Conservation (phyloP, 2,797 vertebrate species). For the Chaetodon trifasciatus region DNA sequence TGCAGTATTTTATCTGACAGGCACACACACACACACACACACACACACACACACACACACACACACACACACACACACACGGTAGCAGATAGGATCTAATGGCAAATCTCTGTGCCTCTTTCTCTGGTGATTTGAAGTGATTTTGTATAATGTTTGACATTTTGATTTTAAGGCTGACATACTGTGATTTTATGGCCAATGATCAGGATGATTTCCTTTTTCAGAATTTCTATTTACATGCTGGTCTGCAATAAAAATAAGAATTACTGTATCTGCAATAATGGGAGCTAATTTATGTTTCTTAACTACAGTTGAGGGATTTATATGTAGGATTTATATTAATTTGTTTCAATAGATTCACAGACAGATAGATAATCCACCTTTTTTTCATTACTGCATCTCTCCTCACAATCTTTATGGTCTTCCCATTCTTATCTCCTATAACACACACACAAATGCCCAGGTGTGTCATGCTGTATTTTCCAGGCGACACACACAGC, state of each 20-base stretch:
- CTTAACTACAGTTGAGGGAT: neutral
- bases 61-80: conserved; percentile 39
- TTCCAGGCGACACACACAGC: conserved; percentile 24
- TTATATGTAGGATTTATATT: conserved; percentile 14
- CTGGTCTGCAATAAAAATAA: neutral
- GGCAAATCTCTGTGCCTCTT: conserved; percentile 57
- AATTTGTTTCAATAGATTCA: neutral
- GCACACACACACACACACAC: conserved; percentile 43
- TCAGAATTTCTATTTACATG: neutral
- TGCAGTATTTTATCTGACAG: conserved; percentile 77
- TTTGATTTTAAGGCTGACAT: conserved; percentile 76
- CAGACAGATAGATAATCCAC: neutral
- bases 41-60: neutral
- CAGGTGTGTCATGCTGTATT: conserved; percentile 58
- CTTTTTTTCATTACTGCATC: neutral
- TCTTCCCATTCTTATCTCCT: conserved; percentile 7
- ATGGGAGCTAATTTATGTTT: neutral
- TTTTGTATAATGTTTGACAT: conserved; percentile 77
- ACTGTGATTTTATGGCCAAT: conserved; percentile 55
- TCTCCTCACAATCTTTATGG: conserved; percentile 21
- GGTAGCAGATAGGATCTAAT: conserved; percentile 70
- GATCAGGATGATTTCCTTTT: conserved; percentile 27
- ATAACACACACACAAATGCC: conserved; percentile 19
- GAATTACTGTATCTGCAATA: neutral
- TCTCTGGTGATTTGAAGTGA: conserved; percentile 56